Evolutionary conservation across 2,113 vertebrate species (phyloP).

Genomic region (Sturnus vulgaris): DNA sequence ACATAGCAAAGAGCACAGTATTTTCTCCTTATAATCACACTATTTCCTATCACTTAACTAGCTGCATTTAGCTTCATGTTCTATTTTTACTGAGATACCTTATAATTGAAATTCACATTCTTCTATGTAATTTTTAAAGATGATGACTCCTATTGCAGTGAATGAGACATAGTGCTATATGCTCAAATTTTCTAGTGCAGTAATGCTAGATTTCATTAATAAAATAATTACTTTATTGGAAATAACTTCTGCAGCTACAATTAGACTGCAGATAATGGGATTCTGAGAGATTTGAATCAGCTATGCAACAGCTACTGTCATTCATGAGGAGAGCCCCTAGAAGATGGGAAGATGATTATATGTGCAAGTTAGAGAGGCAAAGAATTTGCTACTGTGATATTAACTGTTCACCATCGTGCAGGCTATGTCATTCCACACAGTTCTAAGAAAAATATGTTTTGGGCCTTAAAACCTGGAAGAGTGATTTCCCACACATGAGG

Average conservation of each 20-base stretch:
- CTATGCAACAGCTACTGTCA: not conserved
- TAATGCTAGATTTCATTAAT: slow-evolving; percentile 12
- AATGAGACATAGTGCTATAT: not conserved
- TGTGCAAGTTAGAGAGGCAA: not conserved
- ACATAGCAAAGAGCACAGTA: rapidly evolving
- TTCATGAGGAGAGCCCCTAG: not conserved
- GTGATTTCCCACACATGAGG: not conserved
- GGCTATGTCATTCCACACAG: not conserved
- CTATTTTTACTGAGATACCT: not conserved
- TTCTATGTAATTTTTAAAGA: not conserved
- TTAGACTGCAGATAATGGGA: not conserved
- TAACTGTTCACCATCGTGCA: not conserved
- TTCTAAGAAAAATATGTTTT: not conserved
- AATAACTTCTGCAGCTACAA: not conserved
- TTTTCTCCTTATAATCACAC: not conserved
- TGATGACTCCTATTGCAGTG: not conserved
- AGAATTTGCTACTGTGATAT: not conserved
- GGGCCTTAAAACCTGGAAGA: not conserved
- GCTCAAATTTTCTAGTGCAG: not conserved
- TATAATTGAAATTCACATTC: not conserved
- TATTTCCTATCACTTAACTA: not conserved
- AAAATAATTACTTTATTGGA: slow-evolving; percentile 5
- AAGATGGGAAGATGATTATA: not conserved
- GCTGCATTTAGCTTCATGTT: not conserved
- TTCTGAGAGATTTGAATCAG: slow-evolving; percentile 1